Conservation (phyloP, 1,140 invertebrate genomes). For the Octopus bimaculoides region DNA sequence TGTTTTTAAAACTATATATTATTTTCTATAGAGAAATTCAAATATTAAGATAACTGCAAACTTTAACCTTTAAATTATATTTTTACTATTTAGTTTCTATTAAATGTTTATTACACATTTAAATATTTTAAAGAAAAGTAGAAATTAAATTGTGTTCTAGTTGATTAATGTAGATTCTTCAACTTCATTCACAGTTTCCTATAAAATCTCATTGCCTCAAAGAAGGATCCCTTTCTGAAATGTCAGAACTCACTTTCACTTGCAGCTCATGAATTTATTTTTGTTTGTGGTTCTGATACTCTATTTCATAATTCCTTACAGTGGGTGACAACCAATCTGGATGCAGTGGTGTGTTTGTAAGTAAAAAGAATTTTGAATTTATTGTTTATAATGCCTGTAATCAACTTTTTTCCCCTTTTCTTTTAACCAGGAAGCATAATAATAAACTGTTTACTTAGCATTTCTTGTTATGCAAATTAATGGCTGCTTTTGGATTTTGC, state of each 20-base stretch:
- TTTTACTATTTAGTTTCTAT: no score
- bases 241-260: background rate
- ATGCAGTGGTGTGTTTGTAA: constrained; percentile 62
- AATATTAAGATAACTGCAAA: no score
- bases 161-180: background rate
- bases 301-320: constrained; percentile 40
- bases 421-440: no score
- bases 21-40: no score
- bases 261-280: constrained; percentile 1
- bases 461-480: no score
- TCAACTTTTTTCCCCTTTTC: no score
- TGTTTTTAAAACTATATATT: no score
- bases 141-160: background rate
- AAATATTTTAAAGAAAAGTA: background rate
- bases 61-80: no score
- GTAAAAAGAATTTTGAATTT: constrained; percentile 21
- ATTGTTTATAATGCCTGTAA: no score
- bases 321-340: constrained; percentile 59
- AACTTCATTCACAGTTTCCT: background rate
- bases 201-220: background rate
- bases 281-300: constrained; percentile 9
- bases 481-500: no score
- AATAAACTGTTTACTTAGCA: no score
- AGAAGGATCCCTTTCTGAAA: background rate
- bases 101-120: no score